Evolutionary conservation across 2,888 invertebrate species (phyloP), one percentile per base, ranked within the genome.

Genomic region (Orthonychiurus folsomi): DNA sequence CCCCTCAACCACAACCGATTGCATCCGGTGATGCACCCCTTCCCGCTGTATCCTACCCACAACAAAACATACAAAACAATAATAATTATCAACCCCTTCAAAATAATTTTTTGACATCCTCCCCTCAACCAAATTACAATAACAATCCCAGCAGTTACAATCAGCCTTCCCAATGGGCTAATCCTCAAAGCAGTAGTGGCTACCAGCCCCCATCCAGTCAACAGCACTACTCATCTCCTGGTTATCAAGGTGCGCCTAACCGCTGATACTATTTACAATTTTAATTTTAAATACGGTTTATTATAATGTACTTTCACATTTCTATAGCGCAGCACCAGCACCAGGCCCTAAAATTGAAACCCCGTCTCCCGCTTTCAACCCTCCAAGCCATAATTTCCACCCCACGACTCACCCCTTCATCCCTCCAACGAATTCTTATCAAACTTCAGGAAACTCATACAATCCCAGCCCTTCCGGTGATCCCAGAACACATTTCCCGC

Each of bases 331-430:
- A 56, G 52, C 65, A 24, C 50, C 63, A 50, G 56, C 56, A 56
- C 53, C 63, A 63, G 63, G 62, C 56, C 60, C 59, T 54, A 59
- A 65, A 65, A 54, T 60, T 50, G 56, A 59, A 69, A 63, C 72
- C 71, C 18, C 54, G 61, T 18, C 70, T 72, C n/a, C 71, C 71
- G 47, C 63, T 71, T 37, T 68, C 68, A 65, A 70, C 72, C 15
- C 68, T 72, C 58, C 66, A 71, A 60, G 70, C 72, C 59, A 69
- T 72, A 50, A 68, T 72, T 56, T 62, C 71, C 63, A 65, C 66
- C 48, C 69, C 72, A 25, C 65, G 63, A 20, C 66, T 72, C 58
- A 63, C 71, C 1, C 68, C 70, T 55, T 63, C 62, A 56, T 66
- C 64, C 54, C 64, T 71, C 63, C 59, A 65, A 59, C 59, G 60